Conservation (phyloP, 2,888 invertebrate genomes). For the Brenthis ino region DNA sequence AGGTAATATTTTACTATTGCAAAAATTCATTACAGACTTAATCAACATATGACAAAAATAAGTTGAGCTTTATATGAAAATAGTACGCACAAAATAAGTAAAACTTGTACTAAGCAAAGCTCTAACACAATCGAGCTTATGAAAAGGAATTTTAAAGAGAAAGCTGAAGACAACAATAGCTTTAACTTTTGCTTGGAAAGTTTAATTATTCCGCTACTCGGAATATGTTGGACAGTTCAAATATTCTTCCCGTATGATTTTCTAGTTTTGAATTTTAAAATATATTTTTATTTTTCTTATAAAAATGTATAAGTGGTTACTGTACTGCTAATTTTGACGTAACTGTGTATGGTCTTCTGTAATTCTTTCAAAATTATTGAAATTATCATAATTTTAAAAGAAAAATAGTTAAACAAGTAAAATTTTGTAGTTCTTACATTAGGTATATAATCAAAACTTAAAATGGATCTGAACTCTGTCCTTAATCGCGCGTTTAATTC, state of each 20-base stretch:
- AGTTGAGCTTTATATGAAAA: background rate
- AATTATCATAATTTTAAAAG: no score
- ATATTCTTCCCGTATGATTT: constrained; percentile 17
- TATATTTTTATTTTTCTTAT: constrained; percentile 4
- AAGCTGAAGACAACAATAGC: constrained; percentile 26
- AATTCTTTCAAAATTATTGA: no score
- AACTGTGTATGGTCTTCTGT: no score
- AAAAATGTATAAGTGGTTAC: background rate
- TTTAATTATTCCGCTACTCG: constrained; percentile 26
- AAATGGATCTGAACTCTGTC: no score
- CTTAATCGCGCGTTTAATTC: no score
- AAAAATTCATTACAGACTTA: no score
- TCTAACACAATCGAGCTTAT: constrained; percentile 21
- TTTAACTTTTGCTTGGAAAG: constrained; percentile 25
- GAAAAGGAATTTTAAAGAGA: constrained; percentile 29
- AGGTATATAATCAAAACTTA: no score
- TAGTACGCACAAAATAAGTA: constrained; percentile 16
- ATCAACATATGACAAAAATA: constrained; percentile 2
- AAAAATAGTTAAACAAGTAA: no score
- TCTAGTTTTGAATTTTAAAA: constrained; percentile 1
- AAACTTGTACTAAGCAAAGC: constrained; percentile 21
- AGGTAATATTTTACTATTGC: no score
- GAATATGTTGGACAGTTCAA: constrained; percentile 27
- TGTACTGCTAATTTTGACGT: background rate
- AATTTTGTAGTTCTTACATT: no score